These are phyloP conservation scores for Pardosa pseudoannulata DNA, from an alignment of 2,888 invertebrate species.

Conservation along the genomic window DNA sequence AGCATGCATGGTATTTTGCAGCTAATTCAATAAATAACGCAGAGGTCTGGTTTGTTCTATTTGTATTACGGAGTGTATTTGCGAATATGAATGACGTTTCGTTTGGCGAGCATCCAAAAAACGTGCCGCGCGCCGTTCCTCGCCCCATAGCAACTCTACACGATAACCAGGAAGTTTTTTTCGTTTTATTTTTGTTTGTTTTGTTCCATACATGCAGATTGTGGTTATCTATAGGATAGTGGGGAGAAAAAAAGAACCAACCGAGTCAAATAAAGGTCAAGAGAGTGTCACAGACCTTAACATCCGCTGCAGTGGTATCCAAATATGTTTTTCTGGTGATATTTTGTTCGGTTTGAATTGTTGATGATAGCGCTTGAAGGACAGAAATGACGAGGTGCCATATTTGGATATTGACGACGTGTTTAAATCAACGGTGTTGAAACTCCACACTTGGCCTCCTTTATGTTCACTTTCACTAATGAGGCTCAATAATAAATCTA, in stretches of 20 bases:
- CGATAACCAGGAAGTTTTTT: constrained; percentile 19
- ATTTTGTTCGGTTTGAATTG: background rate
- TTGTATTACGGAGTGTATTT: background rate
- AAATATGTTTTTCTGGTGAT: background rate
- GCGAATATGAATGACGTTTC: background rate
- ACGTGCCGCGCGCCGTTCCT: background rate
- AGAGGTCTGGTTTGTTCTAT: background rate
- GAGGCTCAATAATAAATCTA: no score
- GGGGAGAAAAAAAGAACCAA: background rate
- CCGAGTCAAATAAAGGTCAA: constrained; percentile 22
- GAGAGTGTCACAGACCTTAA: constrained; percentile 26
- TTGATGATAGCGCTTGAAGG: background rate
- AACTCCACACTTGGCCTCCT: no score
- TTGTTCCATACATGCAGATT: constrained; percentile 9
- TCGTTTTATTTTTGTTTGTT: background rate
- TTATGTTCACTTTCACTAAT: no score
- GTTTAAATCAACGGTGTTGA: background rate
- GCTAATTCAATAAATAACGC: background rate
- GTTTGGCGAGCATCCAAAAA: constrained; percentile 5
- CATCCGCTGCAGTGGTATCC: constrained; percentile 15
- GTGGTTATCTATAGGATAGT: background rate
- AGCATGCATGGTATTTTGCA: background rate
- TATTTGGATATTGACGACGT: background rate
- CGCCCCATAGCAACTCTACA: background rate
- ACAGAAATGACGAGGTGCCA: background rate